Conservation (phyloP, 2,888 invertebrate species). For the Thecocarcelia acutangulata region DNA sequence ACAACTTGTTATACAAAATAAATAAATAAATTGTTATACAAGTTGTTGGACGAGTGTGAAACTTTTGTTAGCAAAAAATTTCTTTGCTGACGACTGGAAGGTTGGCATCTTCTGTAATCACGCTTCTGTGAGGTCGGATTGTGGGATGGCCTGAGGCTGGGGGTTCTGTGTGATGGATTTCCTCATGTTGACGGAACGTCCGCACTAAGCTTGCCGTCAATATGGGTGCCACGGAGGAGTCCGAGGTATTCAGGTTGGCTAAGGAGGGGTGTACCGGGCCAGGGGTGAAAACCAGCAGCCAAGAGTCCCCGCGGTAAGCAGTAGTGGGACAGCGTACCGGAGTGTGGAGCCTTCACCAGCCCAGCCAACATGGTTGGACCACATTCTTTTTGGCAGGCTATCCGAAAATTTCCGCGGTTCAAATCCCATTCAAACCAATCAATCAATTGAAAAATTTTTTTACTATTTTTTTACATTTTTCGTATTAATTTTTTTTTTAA, state of each 20-base stretch:
- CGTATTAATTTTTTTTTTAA: too few relatives aligned
- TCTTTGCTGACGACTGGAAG: constrained; percentile 86
- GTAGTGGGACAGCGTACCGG: constrained; percentile 99
- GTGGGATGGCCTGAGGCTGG: constrained; percentile 95
- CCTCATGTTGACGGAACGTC: constrained; percentile 94
- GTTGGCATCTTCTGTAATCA: constrained; percentile 99
- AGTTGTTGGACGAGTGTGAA: too few relatives aligned
- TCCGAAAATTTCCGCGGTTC: too few relatives aligned
- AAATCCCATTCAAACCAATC: too few relatives aligned
- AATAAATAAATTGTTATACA: too few relatives aligned
- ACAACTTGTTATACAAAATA: too few relatives aligned
- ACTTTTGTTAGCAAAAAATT: too few relatives aligned
- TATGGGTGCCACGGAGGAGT: constrained; percentile 95
- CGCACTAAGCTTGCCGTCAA: constrained; percentile 98
- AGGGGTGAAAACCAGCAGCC: constrained; percentile 99
- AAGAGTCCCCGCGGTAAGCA: constrained; percentile 99
- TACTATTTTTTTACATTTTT: too few relatives aligned
- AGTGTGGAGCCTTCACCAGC: constrained; percentile 89
- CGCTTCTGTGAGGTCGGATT: constrained; percentile 96
- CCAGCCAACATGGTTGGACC: neutral
- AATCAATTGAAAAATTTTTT: too few relatives aligned
- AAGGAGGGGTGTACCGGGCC: constrained; percentile 99
- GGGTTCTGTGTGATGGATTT: constrained; percentile 84
- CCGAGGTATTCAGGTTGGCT: constrained; percentile 92
- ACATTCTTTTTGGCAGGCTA: too few relatives aligned